Percentiles rank a stretch among this genome's conserved stretches.
phyloP scores from a whole-genome alignment of 2,797 vertebrate genomes.

The Pangasius djambal region DNA sequence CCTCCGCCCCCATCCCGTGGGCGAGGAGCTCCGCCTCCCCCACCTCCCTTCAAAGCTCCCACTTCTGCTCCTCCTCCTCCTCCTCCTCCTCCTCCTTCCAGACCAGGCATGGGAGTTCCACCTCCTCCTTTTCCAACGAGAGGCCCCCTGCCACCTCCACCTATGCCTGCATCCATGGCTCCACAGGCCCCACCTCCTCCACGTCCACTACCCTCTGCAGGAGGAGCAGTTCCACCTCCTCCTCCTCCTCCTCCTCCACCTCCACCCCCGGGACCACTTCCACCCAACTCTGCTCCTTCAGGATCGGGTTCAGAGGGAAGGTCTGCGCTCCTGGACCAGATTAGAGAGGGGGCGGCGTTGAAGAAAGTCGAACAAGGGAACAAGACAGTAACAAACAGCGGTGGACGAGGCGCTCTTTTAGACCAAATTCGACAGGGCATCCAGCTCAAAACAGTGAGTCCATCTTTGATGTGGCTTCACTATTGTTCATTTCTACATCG shows the following conservation, averaged over 20 bases:
- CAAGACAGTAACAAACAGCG: slow-evolving; percentile 78
- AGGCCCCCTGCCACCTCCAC: slow-evolving; percentile 64
- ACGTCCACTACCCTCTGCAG: slow-evolving; percentile 55
- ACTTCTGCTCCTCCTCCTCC: slow-evolving; percentile 81
- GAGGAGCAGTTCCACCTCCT: slow-evolving; percentile 63
- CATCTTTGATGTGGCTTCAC: not conserved
- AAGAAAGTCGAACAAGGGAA: slow-evolving; percentile 94
- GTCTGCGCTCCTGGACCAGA: slow-evolving; percentile 90
- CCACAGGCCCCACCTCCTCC: slow-evolving; percentile 30
- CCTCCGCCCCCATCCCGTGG: slow-evolving; percentile 84
- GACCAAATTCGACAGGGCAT: slow-evolving; percentile 97
- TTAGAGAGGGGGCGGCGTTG: slow-evolving; percentile 87
- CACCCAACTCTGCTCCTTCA: slow-evolving; percentile 68
- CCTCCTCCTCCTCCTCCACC: slow-evolving; percentile 71
- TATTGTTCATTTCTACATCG: not conserved
- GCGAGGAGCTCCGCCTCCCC: slow-evolving; percentile 85
- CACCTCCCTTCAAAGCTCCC: slow-evolving; percentile 82
- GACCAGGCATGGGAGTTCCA: slow-evolving; percentile 78
- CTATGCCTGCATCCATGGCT: slow-evolving; percentile 61
- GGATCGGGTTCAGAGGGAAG: slow-evolving; percentile 81
- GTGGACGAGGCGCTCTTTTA: slow-evolving; percentile 88
- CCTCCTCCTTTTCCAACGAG: slow-evolving; percentile 83
- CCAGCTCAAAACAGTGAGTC: slow-evolving; percentile 90
- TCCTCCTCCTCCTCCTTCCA: slow-evolving; percentile 79
- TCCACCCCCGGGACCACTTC: slow-evolving; percentile 75